phyloP scores from a whole-genome alignment of 2,113 vertebrate genomes.

The Serilophus lunatus region DNA sequence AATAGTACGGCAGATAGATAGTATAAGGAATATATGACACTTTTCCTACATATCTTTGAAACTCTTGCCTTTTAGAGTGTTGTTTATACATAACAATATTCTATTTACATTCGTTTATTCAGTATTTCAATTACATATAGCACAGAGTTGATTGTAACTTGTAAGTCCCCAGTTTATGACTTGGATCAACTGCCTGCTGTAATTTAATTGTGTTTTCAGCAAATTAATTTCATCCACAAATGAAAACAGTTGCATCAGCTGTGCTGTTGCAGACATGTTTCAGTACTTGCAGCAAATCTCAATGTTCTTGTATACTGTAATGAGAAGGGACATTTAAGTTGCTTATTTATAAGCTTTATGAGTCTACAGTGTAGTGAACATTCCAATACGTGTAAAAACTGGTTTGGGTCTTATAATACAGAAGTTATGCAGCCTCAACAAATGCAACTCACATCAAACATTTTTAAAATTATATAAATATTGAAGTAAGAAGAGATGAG shows the following conservation, averaged over 20 bases:
- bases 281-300: neutral
- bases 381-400: neutral
- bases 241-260: neutral
- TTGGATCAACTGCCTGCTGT: neutral
- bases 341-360: neutral
- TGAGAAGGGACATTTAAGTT: neutral
- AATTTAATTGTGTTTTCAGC: neutral
- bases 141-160: neutral
- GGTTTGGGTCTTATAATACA: neutral
- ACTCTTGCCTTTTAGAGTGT: neutral
- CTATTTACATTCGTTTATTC: neutral
- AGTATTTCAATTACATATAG: neutral
- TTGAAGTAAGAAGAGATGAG: neutral
- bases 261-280: neutral
- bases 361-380: neutral
- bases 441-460: neutral
- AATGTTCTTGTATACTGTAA: neutral
- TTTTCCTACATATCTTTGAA: neutral
- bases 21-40: no score
- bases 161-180: neutral
- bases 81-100: neutral
- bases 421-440: neutral
- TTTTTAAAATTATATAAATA: neutral
- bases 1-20: neutral
- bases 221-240: neutral